Conservation (phyloP, 2,113 vertebrate species). For the Osmerus mordax region DNA sequence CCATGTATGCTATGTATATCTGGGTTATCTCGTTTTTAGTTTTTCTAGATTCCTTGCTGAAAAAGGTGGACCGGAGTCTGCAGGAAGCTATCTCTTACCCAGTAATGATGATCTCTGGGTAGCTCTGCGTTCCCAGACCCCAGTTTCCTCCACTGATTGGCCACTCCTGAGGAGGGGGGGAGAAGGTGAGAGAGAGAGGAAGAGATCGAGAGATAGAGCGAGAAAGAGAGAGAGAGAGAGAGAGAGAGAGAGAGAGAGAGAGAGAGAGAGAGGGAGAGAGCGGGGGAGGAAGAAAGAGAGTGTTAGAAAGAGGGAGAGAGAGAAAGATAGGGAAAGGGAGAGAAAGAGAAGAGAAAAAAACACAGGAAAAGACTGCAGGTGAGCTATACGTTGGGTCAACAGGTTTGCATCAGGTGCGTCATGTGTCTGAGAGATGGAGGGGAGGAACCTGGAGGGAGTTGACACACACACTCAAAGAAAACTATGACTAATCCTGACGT, state of each 20-base stretch:
- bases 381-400: neutral
- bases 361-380: too few relatives aligned
- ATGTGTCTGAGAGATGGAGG: neutral
- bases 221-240: neutral
- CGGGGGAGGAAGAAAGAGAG: neutral
- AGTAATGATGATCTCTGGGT: conserved; percentile 98
- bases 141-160: conserved; percentile 97
- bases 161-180: conserved; percentile 83
- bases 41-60: too few relatives aligned
- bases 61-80: neutral
- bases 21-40: too few relatives aligned
- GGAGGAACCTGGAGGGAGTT: neutral
- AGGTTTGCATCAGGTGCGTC: neutral
- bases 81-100: conserved; percentile 81
- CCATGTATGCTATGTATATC: too few relatives aligned
- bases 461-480: neutral
- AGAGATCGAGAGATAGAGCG: neutral
- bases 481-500: neutral
- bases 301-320: too few relatives aligned
- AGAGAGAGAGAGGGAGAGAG: too few relatives aligned
- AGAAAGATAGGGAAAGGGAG: neutral
- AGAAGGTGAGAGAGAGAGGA: neutral
- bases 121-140: conserved; percentile 95
- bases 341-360: too few relatives aligned
- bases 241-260: too few relatives aligned